Evolutionary conservation across 2,797 vertebrate species (phyloP), one percentile per base, ranked within the genome.

Genomic region (Aselliscus stoliczkanus): DNA sequence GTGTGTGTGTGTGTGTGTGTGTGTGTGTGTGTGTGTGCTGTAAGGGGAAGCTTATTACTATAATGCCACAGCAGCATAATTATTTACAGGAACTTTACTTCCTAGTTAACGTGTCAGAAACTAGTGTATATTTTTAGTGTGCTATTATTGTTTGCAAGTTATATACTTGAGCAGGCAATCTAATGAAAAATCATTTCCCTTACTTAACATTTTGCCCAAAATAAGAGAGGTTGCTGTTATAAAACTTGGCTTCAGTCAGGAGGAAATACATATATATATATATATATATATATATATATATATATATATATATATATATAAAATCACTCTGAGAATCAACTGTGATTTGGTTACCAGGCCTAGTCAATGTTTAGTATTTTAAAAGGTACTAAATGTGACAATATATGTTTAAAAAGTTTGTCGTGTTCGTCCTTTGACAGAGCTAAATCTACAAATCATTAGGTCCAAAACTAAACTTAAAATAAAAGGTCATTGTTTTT

Each of bases 401-500:
- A 25, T 37, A 85, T 23, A 5, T 82, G 14, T 94, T 88, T 65
- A 77, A 90, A 90, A 93, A 76, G n/a, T 64, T 60, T 83, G 65
- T 50, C 25, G 5, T 89, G 72, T 79, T 88, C 18, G 72, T 62
- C 20, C 58, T 87, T 9, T 84, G 60, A 69, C 76, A 92, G 83
- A 97, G 83, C n/a, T 21, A 88, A 97, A 64, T 29, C 17, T 15
- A 4, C 3, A 15, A 5, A 88, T 94, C 79, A 67, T 58, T 44
- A 92, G 67, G 64, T 67, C 39, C 58, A 64, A 73, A 95, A 80
- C 90, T 95, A 94, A 93, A 93, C 70, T 86, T 42, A 54, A 83
- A 85, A 93, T 90, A 79, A 96, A 97, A 94, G 95, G 96, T 82
- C 96, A 90, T 52, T 96, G 87, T 83, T 97, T 96, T 90, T 95